A percentile compares a stretch with the other conserved stretches of the same genome.
These are phyloP conservation scores for Diorhabda elongata DNA, from an alignment of 1,140 invertebrate species.

Conservation along the genomic window DNA sequence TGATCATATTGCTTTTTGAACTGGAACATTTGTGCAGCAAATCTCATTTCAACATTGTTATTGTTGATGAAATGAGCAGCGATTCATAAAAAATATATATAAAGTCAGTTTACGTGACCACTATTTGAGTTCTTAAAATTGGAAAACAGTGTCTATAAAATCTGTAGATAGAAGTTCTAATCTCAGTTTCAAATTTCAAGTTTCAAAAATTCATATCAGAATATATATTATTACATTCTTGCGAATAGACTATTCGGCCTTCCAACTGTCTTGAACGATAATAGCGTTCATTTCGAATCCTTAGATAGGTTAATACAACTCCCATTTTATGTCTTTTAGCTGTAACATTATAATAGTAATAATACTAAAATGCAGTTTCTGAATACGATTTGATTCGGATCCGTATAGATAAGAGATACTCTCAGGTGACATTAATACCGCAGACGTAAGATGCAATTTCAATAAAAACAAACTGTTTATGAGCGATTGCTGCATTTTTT, in stretches of 20 bases:
- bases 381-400: not conserved
- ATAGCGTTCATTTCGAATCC: not conserved
- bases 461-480: slow-evolving; percentile 1
- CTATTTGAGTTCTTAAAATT: too few species aligned
- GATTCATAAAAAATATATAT: too few species aligned
- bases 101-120: too few species aligned
- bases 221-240: too few species aligned
- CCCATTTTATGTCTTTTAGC: slow-evolving; percentile 2
- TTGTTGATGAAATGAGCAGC: too few species aligned
- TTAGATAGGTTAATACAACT: slow-evolving; percentile 1
- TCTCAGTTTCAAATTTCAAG: too few species aligned
- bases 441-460: not conserved
- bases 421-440: not conserved
- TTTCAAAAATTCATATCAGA: too few species aligned
- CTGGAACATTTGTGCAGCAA: too few species aligned
- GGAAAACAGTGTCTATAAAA: too few species aligned
- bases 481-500: not conserved
- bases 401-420: not conserved
- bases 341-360: not conserved
- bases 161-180: too few species aligned
- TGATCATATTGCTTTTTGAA: too few species aligned
- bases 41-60: too few species aligned
- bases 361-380: slow-evolving; percentile 1
- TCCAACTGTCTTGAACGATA: not conserved
- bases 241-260: not conserved